Evolutionary conservation across 2,113 vertebrate genomes (phyloP).

Genomic region (Gymnorhina tibicen): DNA sequence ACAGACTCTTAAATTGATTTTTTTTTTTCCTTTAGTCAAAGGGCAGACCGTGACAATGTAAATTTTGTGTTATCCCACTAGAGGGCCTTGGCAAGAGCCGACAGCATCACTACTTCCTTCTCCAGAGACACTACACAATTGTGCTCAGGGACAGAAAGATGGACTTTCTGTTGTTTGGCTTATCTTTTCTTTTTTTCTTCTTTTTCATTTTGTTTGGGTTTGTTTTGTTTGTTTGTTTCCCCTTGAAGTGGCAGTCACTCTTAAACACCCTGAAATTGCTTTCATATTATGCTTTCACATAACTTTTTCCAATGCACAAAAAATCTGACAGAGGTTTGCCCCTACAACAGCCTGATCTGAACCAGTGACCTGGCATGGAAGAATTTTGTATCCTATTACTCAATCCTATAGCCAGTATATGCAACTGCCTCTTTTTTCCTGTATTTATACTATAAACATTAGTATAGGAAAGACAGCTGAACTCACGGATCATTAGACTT

Average conservation of each 20-base stretch:
- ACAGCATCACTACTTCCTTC: neutral
- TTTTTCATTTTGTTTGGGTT: neutral
- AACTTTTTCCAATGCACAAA: neutral
- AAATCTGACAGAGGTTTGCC: neutral
- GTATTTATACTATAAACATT: constrained; percentile 49
- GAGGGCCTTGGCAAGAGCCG: constrained; percentile 15
- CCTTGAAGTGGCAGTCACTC: neutral
- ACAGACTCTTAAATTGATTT: neutral
- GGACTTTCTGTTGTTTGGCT: neutral
- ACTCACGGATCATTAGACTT: constrained; percentile 99
- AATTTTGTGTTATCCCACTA: constrained; percentile 20
- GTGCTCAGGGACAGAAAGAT: neutral
- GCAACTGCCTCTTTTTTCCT: neutral
- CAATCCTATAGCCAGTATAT: neutral
- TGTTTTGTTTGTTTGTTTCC: neutral
- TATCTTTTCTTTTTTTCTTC: neutral
- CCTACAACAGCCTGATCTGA: neutral
- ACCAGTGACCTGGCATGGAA: neutral
- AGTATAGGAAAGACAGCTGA: constrained; percentile 59
- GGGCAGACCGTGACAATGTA: neutral
- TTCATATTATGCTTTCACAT: neutral
- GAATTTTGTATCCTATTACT: neutral
- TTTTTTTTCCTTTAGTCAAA: neutral
- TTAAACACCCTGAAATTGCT: neutral
- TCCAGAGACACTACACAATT: neutral